These are phyloP conservation scores for Heliconius ethilla DNA, from an alignment of 2,888 invertebrate species.

Conservation along the genomic window DNA sequence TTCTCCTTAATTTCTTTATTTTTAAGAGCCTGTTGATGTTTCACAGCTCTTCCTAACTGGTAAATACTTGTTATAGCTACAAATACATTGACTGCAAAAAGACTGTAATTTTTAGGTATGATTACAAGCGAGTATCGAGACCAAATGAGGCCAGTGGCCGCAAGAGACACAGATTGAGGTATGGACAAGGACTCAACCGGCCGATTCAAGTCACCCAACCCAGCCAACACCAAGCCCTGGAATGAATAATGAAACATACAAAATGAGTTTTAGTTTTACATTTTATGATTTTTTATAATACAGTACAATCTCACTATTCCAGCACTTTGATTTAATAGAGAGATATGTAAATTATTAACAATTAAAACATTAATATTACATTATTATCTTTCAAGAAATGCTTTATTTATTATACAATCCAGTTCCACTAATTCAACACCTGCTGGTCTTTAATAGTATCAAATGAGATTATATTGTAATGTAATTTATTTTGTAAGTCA, in stretches of 20 bases:
- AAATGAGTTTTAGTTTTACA: constrained; percentile 26
- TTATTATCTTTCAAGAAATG: no score
- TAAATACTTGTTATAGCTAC: constrained; percentile 94
- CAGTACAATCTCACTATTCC: not conserved
- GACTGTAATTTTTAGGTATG: constrained; percentile 96
- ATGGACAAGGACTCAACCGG: constrained; percentile 94
- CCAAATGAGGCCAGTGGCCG: constrained; percentile 96
- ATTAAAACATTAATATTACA: no score
- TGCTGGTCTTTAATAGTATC: no score
- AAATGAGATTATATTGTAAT: no score
- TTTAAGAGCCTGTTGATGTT: constrained; percentile 55
- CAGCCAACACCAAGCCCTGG: constrained; percentile 90
- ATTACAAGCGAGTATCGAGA: constrained; percentile 97
- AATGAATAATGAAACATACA: constrained; percentile 70
- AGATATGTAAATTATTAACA: not conserved
- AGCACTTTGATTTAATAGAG: not conserved
- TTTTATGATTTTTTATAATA: not conserved
- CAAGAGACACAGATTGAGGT: constrained; percentile 90
- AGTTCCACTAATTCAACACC: no score
- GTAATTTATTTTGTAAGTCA: no score
- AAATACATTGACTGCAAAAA: constrained; percentile 98
- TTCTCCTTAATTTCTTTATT: constrained; percentile 27
- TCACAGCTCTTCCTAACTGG: constrained; percentile 89
- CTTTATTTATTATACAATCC: no score
- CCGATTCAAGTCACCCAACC: constrained; percentile 92